These are phyloP conservation scores for Ephialtes manifestator DNA, from an alignment of 2,888 invertebrate species.

Conservation along the genomic window DNA sequence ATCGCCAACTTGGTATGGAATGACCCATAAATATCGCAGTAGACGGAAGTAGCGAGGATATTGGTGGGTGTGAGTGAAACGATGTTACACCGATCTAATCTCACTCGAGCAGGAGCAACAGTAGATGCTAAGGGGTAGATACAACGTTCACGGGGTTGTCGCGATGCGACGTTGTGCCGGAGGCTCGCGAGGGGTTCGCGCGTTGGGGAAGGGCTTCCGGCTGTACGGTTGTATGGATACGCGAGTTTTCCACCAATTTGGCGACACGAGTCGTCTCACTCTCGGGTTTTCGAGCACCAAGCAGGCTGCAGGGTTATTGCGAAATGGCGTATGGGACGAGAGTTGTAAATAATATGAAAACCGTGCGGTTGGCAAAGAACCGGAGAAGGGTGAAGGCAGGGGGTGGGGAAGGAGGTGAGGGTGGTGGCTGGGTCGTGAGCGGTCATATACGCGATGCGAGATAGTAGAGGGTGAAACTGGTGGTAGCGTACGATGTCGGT, in stretches of 20 bases:
- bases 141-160: conserved; percentile 74
- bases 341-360: conserved; percentile 82
- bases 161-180: conserved; percentile 27
- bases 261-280: conserved; percentile 67
- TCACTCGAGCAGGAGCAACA: conserved; percentile 6
- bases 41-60: not conserved
- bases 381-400: not conserved
- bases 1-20: too few species aligned
- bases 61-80: conserved; percentile 9
- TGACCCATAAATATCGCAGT: conserved; percentile 13
- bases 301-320: conserved; percentile 73
- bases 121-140: conserved; percentile 37
- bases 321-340: conserved; percentile 70
- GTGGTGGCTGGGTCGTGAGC: conserved; percentile 17
- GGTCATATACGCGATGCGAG: conserved; percentile 38
- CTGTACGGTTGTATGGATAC: conserved; percentile 47
- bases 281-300: conserved; percentile 35
- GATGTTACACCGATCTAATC: conserved; percentile 30
- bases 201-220: conserved; percentile 50
- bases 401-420: conserved; percentile 1
- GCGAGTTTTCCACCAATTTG: conserved; percentile 76
- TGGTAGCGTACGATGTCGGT: conserved; percentile 53
- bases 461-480: conserved; percentile 49
- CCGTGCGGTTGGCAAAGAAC: conserved; percentile 53
- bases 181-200: conserved; percentile 34